Conservation (phyloP, 2,797 vertebrate species). For the Sibirionetta formosa region DNA sequence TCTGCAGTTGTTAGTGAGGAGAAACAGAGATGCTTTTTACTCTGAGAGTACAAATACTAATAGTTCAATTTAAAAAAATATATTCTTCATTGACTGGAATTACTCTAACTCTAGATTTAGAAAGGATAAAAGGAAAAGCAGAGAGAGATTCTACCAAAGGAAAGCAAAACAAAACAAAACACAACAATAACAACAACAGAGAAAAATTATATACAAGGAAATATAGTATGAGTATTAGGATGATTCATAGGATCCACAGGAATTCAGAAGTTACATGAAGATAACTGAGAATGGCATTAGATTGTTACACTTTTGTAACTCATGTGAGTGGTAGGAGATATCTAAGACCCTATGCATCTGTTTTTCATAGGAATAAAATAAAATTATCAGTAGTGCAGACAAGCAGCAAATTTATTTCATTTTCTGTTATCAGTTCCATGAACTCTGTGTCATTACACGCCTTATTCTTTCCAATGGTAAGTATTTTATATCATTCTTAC, state of each 20-base stretch:
- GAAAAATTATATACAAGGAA: not conserved
- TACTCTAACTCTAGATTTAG: not conserved
- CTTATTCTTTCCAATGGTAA: not conserved
- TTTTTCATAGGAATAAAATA: not conserved
- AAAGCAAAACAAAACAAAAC: not conserved
- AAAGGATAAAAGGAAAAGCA: not conserved
- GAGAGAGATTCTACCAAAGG: not conserved
- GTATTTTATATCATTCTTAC: not conserved
- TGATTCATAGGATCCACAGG: not conserved
- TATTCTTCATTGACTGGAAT: not conserved
- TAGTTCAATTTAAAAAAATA: not conserved
- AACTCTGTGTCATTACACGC: not conserved
- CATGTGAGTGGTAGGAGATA: not conserved
- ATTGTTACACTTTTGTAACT: not conserved
- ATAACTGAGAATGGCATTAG: not conserved
- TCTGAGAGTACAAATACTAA: not conserved
- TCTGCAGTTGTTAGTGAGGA: not conserved
- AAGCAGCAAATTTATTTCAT: not conserved
- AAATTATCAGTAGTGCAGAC: not conserved
- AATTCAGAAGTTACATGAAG: not conserved
- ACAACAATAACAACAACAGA: not conserved
- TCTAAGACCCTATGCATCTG: not conserved
- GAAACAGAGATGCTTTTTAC: fast-evolving
- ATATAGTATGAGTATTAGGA: not conserved
- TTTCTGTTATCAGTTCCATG: not conserved